A percentile compares a stretch with the other conserved stretches of the same genome.
Evolutionary conservation across 2,888 invertebrate genomes (phyloP).

Genomic region (Steromphala cineraria): DNA sequence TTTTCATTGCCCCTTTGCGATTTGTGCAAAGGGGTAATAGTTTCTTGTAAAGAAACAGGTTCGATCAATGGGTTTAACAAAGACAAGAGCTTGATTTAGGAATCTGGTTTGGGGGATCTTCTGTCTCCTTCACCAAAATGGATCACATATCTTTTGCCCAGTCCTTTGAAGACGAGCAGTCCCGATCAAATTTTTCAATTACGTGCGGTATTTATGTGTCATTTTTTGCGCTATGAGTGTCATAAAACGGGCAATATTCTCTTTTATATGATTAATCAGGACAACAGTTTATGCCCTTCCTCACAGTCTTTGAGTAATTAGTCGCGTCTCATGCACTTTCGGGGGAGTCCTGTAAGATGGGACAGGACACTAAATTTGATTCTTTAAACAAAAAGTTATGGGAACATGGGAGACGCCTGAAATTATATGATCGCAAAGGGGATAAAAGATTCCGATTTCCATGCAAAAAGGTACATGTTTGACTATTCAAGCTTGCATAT

Average conservation of each 20-base stretch:
- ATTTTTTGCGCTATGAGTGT: conserved; percentile 25
- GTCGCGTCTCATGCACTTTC: background rate
- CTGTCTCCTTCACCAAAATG: background rate
- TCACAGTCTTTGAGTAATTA: conserved; percentile 9
- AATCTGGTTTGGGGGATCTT: background rate
- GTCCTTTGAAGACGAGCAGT: conserved; percentile 9
- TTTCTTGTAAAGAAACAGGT: conserved; percentile 11
- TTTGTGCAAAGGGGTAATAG: background rate
- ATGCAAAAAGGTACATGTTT: too few relatives aligned
- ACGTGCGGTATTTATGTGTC: conserved; percentile 22
- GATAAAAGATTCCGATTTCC: too few relatives aligned
- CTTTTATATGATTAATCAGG: conserved; percentile 26
- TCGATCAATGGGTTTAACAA: conserved; percentile 8
- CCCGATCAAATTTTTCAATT: conserved; percentile 26
- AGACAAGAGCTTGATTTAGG: conserved; percentile 16
- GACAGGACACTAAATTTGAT: background rate
- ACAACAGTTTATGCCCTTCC: conserved; percentile 14
- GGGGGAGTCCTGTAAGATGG: background rate
- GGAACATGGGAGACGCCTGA: too few relatives aligned
- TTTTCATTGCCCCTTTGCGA: conserved; percentile 18
- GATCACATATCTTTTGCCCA: background rate
- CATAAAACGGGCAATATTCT: conserved; percentile 24
- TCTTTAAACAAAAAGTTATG: background rate
- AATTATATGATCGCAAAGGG: too few relatives aligned
- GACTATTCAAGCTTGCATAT: too few relatives aligned